A percentile compares a stretch with the other conserved stretches of the same genome.
These are phyloP conservation scores for Stomorhina lunata DNA, from an alignment of 2,888 invertebrate species.

Conservation along the genomic window DNA sequence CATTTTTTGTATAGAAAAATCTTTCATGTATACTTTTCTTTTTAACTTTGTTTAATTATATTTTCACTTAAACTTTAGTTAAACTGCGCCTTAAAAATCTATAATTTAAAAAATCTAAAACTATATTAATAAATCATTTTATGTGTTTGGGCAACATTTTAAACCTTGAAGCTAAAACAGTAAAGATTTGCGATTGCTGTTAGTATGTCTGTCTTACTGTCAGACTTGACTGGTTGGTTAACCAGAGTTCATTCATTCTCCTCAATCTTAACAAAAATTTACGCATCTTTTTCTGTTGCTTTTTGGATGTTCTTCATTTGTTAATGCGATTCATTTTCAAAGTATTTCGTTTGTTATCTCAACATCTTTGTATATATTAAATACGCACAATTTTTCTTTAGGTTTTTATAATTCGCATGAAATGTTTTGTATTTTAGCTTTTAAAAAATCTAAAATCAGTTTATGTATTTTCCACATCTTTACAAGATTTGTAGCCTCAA, in stretches of 20 bases:
- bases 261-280: background rate
- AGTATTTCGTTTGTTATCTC: background rate
- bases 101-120: background rate
- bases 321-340: background rate
- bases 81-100: background rate
- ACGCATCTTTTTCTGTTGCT: background rate
- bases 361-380: conserved; percentile 2
- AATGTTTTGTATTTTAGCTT: background rate
- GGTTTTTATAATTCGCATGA: background rate
- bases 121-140: conserved; percentile 14
- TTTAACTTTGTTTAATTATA: background rate
- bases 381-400: conserved; percentile 19
- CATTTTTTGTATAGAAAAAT: too few relatives aligned
- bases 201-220: background rate
- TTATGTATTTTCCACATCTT: conserved; percentile 7
- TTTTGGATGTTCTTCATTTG: background rate
- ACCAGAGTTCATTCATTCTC: conserved; percentile 3
- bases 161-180: background rate
- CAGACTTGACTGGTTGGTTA: background rate
- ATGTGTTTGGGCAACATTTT: background rate
- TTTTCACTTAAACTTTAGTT: background rate
- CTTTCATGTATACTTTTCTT: too few relatives aligned
- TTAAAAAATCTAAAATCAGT: conserved; percentile 19
- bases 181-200: background rate
- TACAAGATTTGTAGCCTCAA: conserved; percentile 9